Conservation (phyloP, 2,888 invertebrate genomes). For the Tetragnatha montana region DNA sequence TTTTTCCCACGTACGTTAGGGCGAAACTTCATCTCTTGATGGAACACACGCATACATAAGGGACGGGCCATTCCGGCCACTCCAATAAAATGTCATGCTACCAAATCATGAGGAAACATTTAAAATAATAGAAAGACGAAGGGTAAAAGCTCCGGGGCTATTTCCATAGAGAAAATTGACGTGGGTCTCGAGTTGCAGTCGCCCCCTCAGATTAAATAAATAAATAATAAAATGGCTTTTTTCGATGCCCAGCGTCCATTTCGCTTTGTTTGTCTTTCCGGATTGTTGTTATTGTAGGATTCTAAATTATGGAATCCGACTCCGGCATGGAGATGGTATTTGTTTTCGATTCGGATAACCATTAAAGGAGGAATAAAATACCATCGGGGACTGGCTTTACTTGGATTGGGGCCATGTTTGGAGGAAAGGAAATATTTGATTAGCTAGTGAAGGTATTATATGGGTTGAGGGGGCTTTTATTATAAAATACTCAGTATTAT, state of each 20-base stretch:
- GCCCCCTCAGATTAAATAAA: conserved; percentile 60
- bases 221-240: conserved; percentile 64
- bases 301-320: conserved; percentile 30
- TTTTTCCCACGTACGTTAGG: conserved; percentile 68
- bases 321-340: conserved; percentile 24
- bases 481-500: no score
- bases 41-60: conserved; percentile 68
- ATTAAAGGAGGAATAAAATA: conserved; percentile 13
- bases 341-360: conserved; percentile 25
- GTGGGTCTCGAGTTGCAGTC: conserved; percentile 58
- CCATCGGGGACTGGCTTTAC: conserved; percentile 1
- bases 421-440: conserved; percentile 21
- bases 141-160: conserved; percentile 50
- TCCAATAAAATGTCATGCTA: conserved; percentile 70
- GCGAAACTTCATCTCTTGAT: conserved; percentile 67
- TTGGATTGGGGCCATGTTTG: conserved; percentile 8
- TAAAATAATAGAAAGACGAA: conserved; percentile 68
- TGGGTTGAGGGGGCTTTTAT: no score
- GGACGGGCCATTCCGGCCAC: conserved; percentile 61
- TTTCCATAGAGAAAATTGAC: conserved; percentile 69
- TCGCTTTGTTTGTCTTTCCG: conserved; percentile 34
- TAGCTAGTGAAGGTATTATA: not conserved
- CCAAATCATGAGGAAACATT: conserved; percentile 70
- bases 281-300: conserved; percentile 13
- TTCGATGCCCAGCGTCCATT: conserved; percentile 38